Conservation (phyloP, 2,797 vertebrate species). For the Clamator glandarius region DNA sequence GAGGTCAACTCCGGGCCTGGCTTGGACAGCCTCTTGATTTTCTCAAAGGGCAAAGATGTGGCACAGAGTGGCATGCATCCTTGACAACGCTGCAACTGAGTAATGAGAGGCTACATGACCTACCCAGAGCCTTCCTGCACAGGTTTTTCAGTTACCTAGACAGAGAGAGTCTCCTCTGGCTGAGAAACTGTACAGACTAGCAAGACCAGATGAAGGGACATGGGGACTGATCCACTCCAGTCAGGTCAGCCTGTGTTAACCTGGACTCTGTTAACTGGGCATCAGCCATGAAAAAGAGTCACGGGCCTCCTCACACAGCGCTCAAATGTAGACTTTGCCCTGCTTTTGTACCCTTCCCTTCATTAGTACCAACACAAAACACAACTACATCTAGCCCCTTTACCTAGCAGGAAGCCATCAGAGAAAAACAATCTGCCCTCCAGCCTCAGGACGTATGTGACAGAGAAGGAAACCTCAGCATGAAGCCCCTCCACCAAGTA, state of each 20-base stretch:
- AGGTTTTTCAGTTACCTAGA: background rate
- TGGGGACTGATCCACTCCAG: background rate
- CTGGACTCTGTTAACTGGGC: background rate
- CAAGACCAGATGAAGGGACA: background rate
- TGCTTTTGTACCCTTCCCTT: background rate
- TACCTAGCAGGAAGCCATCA: background rate
- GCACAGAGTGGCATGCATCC: background rate
- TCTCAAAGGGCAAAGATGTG: background rate
- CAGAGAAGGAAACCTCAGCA: background rate
- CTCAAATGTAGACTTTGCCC: background rate
- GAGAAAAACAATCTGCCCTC: background rate
- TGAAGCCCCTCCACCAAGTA: background rate
- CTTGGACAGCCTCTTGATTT: background rate
- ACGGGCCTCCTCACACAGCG: rapidly evolving
- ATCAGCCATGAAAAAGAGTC: background rate
- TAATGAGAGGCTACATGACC: rapidly evolving
- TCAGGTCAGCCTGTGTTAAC: background rate
- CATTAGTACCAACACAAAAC: background rate
- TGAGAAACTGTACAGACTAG: background rate
- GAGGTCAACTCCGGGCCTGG: background rate
- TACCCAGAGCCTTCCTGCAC: background rate
- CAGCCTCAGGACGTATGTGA: background rate
- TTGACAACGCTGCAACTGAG: background rate
- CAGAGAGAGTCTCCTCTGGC: background rate
- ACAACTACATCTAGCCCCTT: background rate